These are phyloP conservation scores for Pygoscelis antarcticus DNA, from an alignment of 2,113 vertebrate genomes.

Conservation along the genomic window DNA sequence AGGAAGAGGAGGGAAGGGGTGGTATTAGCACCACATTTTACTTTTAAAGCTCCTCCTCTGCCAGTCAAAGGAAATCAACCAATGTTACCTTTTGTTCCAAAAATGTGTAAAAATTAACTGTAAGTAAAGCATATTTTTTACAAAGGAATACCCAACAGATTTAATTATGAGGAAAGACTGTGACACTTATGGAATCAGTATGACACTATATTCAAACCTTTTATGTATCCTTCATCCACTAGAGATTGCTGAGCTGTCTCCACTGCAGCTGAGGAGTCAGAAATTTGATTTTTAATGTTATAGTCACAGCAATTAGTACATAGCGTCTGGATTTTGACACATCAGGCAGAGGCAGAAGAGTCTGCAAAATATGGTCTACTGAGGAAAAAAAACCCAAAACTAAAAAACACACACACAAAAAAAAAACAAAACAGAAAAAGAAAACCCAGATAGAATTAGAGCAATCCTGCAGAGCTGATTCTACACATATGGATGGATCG, in stretches of 20 bases:
- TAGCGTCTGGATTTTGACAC: background rate
- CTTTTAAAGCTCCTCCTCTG: conserved; percentile 13
- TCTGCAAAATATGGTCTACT: background rate
- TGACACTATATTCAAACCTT: conserved; percentile 34
- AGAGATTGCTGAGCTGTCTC: background rate
- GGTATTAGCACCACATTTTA: conserved; percentile 1
- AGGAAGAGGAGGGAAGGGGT: background rate
- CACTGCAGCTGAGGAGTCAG: background rate
- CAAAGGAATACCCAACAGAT: conserved; percentile 38
- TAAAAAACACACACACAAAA: background rate
- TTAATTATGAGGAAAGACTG: conserved; percentile 65
- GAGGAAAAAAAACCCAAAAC: background rate
- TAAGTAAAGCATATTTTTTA: background rate
- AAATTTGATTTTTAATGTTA: conserved; percentile 34
- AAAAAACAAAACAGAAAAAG: background rate
- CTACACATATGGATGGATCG: background rate
- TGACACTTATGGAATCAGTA: conserved; percentile 44
- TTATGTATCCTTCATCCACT: background rate
- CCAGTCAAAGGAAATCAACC: conserved; percentile 38
- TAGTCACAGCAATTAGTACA: conserved; percentile 46
- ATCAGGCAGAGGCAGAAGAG: background rate
- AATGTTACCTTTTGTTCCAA: conserved; percentile 12
- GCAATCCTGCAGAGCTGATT: background rate
- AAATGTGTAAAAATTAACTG: conserved; percentile 13
- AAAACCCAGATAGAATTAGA: background rate